Evolutionary conservation across 2,797 vertebrate genomes (phyloP), one percentile per base, ranked within the genome.

Genomic region (Xenopus petersii): DNA sequence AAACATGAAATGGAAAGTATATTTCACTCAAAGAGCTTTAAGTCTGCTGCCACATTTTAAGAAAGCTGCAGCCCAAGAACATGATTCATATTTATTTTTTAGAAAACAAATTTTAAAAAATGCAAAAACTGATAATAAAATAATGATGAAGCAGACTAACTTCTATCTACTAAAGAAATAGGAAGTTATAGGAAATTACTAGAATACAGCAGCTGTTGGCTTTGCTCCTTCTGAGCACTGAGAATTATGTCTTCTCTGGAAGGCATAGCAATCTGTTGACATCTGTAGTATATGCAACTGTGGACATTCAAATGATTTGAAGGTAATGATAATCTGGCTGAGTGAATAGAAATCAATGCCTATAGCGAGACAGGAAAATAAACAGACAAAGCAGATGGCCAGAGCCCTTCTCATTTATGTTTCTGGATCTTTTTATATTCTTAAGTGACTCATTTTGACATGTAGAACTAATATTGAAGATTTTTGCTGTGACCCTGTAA

Each of bases 171-270:
- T 30, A 30, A 30, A 42, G 8, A 42, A 42, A 42, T 42, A 1
- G 36, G 4, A 42, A 42, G 36, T 42, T 42, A 42, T 42, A 5
- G 88, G 79, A 74, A 82, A 81, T 84, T 90, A 91, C 87, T 89
- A 81, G 84, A 88, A 90, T 83, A 79, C 81, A 85, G 87, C 94
- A 95, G 94, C 92, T 96, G 94, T 89, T 90, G 87, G 86, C 83
- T 81, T 92, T 89, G 87, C 87, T 90, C 88, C 89, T 93, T 86
- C 91, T 76, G 76, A 80, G 83, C 83, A 75, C 76, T 64, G 79
- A 85, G 83, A 82, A 81, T 82, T 81, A 75, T 83, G 84, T 80
- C 84, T 82, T 84, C 81, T 80, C 87, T 10, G 83, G 87, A 88
- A 87, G 87, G 86, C 81, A 83, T 81, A 54, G 33, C 88, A 88